Base-by-base conservation (phyloP, 2,113 vertebrate species). In the Heterocephalus glaber region DNA sequence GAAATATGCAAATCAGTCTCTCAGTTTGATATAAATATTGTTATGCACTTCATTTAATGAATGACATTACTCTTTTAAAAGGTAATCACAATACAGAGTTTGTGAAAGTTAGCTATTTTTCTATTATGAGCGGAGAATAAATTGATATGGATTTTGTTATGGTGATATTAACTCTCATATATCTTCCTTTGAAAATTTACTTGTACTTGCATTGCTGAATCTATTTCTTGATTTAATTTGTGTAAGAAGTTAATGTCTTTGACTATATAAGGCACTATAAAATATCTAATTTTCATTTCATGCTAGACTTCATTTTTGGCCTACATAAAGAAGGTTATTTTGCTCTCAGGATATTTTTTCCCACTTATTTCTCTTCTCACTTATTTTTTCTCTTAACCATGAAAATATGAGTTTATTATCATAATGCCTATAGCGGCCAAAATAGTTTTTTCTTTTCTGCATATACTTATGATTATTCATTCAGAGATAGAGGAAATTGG, bases 211-310 rank as follows among this genome's bases (percentile, higher is more conserved):
- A 60, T 95, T 93, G 79, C 74, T 86, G 38, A 88, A 89, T 95
- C 70, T 90, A 66, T 72, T 90, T 86, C 65, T 96, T 96, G 68
- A 96, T 94, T 96, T 98, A 86, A 96, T 94, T 95, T 89, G 16
- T 91, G 3, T 82, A 86, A 88, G 79, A 95, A 65, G 94, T 90
- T 91, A 94, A 94, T 95, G n/a, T 63, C 74, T 94, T 94, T 97
- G 30, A 92, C 83, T 11, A 93, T 79, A 44, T 72, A 95, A 79
- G 81, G 17, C 90, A 52, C 58, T 85, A 3, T 90, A 96, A 94
- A 97, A 96, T 63, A 77, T 89, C 89, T 94, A 82, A 95, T 95
- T 94, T 97, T 68, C 22, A n/a, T 95, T 72, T 94, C 72, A 74
- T 94, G 76, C 49, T 89, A 89, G 77, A 74, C 56, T 90, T 97